These are phyloP conservation scores for Eupsilia transversa DNA, from an alignment of 2,888 invertebrate genomes.

Conservation along the genomic window DNA sequence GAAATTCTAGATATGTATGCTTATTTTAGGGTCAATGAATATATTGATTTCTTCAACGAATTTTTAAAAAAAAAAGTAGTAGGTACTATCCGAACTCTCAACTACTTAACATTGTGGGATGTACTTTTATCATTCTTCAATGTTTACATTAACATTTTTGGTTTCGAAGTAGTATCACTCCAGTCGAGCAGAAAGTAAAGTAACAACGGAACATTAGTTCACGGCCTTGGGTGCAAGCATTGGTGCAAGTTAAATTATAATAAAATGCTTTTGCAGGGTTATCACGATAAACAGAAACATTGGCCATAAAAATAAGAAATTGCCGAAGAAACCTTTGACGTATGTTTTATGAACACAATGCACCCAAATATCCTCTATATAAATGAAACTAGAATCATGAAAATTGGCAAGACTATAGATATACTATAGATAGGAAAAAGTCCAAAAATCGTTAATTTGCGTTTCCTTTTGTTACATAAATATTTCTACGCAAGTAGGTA, in stretches of 20 bases:
- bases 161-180: constrained; percentile 18
- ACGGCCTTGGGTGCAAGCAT: constrained; percentile 32
- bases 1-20: neutral
- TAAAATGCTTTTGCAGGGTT: constrained; percentile 26
- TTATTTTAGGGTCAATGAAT: neutral
- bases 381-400: no score
- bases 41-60: no score
- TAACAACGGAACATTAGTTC: constrained; percentile 2
- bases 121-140: neutral
- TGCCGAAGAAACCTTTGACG: neutral
- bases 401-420: no score
- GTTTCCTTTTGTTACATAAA: no score
- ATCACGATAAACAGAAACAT: neutral
- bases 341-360: neutral
- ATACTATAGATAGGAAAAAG: no score
- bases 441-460: no score
- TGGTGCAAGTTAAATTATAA: constrained; percentile 17
- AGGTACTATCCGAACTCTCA: neutral
- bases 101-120: neutral
- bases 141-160: constrained; percentile 24
- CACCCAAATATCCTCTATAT: neutral
- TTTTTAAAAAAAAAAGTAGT: no score
- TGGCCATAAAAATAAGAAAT: neutral
- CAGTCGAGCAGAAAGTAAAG: constrained; percentile 28
- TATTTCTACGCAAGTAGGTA: no score